A percentile compares a stretch with the other conserved stretches of the same genome.
These are phyloP conservation scores for Protomyctophum bolini DNA, from an alignment of 2,113 vertebrate species.

Conservation along the genomic window DNA sequence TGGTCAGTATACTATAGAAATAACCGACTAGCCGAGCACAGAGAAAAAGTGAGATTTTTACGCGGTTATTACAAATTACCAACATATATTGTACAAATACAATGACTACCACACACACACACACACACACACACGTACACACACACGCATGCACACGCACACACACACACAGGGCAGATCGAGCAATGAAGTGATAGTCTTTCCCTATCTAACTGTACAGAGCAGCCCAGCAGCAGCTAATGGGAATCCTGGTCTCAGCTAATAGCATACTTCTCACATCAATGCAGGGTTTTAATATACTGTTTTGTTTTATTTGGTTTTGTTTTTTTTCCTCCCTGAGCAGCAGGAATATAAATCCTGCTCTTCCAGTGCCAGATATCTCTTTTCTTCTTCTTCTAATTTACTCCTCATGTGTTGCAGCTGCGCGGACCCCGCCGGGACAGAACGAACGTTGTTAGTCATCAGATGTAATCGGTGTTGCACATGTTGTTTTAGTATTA, in stretches of 20 bases:
- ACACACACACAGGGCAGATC: no score
- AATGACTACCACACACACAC: no score
- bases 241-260: constrained; percentile 54
- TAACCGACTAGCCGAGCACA: no score
- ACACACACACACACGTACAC: no score
- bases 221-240: constrained; percentile 36
- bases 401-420: constrained; percentile 41
- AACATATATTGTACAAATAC: no score
- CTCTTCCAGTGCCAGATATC: constrained; percentile 42
- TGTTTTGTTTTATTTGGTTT: constrained; percentile 6
- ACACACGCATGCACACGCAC: no score
- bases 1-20: no score
- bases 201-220: neutral
- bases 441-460: no score
- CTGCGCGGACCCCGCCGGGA: constrained; percentile 33
- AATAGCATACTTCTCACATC: constrained; percentile 71
- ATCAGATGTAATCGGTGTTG: no score
- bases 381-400: constrained; percentile 38
- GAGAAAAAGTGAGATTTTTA: no score
- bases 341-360: constrained; percentile 52
- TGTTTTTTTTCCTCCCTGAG: constrained; percentile 49
- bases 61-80: no score
- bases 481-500: no score
- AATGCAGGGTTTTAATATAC: constrained; percentile 64
- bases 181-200: neutral